Conservation (phyloP, 2,888 invertebrate genomes). For the Volucella zonaria region DNA sequence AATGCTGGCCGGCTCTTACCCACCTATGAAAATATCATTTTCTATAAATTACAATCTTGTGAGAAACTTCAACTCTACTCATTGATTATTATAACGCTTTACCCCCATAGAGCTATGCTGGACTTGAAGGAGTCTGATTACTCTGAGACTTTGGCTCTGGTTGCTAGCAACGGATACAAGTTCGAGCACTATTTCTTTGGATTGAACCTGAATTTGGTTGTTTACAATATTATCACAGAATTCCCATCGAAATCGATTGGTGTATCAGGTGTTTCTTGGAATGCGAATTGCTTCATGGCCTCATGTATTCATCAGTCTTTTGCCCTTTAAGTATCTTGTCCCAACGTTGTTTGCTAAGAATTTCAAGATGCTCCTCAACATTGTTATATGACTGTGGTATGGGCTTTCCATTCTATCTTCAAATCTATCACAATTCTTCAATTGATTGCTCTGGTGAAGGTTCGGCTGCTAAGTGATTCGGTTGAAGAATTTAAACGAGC, state of each 20-base stretch:
- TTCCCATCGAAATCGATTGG: too few relatives aligned
- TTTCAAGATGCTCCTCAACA: constrained; percentile 80
- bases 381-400: constrained; percentile 82
- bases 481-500: constrained; percentile 81
- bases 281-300: constrained; percentile 81
- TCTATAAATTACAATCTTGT: too few relatives aligned
- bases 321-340: constrained; percentile 82
- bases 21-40: too few relatives aligned
- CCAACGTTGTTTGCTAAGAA: constrained; percentile 82
- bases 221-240: constrained; percentile 81
- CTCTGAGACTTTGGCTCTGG: constrained; percentile 79
- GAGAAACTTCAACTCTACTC: too few relatives aligned
- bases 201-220: constrained; percentile 80
- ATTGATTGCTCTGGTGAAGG: constrained; percentile 82
- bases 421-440: constrained; percentile 81
- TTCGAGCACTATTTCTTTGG: constrained; percentile 82
- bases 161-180: constrained; percentile 80
- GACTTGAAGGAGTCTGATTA: too few relatives aligned
- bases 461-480: constrained; percentile 81
- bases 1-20: too few relatives aligned
- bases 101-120: too few relatives aligned
- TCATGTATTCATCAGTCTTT: constrained; percentile 80
- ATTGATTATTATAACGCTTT: too few relatives aligned
- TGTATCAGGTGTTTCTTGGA: too few relatives aligned
- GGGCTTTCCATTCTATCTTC: constrained; percentile 82